A percentile compares a stretch with the other conserved stretches of the same genome.
Conservation (phyloP, 2,888 invertebrate genomes). For the Plagodis dolabraria region DNA sequence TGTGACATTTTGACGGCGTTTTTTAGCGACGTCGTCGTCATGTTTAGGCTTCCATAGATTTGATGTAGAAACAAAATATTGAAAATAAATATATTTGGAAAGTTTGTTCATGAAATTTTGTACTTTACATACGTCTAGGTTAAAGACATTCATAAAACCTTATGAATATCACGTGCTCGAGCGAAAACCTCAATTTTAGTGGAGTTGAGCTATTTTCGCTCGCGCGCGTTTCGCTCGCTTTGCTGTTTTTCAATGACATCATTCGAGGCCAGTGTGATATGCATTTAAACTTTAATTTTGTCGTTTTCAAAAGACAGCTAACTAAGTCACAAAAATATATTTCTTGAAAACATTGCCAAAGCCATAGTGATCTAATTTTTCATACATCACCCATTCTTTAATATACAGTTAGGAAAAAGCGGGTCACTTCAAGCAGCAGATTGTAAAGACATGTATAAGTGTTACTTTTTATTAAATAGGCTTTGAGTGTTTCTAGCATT, state of each 20-base stretch:
- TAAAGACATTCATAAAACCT: slow-evolving; percentile 28
- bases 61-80: slow-evolving; percentile 57
- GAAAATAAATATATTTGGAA: slow-evolving; percentile 30
- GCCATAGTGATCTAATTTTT: slow-evolving; percentile 41
- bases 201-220: slow-evolving; percentile 17
- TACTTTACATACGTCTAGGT: slow-evolving; percentile 64
- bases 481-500: slow-evolving; percentile 66
- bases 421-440: slow-evolving; percentile 72
- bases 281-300: slow-evolving; percentile 60
- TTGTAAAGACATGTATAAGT: slow-evolving; percentile 76
- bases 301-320: slow-evolving; percentile 54
- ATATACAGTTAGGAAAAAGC: slow-evolving; percentile 37
- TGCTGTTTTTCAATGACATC: slow-evolving; percentile 39
- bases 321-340: slow-evolving; percentile 16
- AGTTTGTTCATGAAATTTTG: slow-evolving; percentile 61
- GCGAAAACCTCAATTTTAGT: slow-evolving; percentile 10
- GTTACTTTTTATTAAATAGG: slow-evolving; percentile 59
- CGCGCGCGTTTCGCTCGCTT: slow-evolving; percentile 20
- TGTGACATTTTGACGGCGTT: slow-evolving; percentile 64
- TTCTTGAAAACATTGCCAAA: slow-evolving; percentile 49
- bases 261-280: slow-evolving; percentile 61
- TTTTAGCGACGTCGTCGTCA: slow-evolving; percentile 58
- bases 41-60: slow-evolving; percentile 81
- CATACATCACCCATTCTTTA: slow-evolving; percentile 11
- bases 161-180: slow-evolving; percentile 7